These are phyloP conservation scores for Mesoligia furuncula DNA, from an alignment of 2,888 invertebrate genomes.

Conservation along the genomic window DNA sequence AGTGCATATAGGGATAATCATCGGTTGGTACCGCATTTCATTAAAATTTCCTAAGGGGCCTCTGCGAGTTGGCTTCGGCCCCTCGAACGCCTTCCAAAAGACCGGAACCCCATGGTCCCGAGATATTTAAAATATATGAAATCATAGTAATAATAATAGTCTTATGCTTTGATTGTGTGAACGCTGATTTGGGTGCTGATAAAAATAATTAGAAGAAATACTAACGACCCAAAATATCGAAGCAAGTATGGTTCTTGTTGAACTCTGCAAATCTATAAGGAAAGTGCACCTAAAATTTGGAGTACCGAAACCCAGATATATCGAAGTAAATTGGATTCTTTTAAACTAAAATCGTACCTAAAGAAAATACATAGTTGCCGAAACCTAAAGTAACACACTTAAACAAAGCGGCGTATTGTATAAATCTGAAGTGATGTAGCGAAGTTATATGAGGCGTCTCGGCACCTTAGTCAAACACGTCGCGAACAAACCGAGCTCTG, in stretches of 20 bases:
- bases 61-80: too few species aligned
- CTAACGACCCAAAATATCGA: neutral
- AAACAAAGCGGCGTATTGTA: conserved; percentile 39
- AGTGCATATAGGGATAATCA: too few species aligned
- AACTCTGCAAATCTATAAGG: neutral
- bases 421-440: conserved; percentile 44
- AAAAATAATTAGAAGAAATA: neutral
- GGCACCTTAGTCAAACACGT: conserved; percentile 75
- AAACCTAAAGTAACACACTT: conserved; percentile 27
- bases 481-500: conserved; percentile 72
- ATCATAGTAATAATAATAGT: too few species aligned
- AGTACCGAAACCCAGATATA: neutral
- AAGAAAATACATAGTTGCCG: neutral
- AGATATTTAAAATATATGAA: too few species aligned
- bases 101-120: too few species aligned
- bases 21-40: too few species aligned
- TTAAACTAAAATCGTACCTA: neutral
- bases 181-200: neutral
- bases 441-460: conserved; percentile 64
- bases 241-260: neutral
- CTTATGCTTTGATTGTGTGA: neutral
- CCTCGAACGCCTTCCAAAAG: too few species aligned
- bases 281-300: neutral
- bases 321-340: neutral
- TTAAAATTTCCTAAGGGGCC: too few species aligned